phyloP scores from a whole-genome alignment of 1,140 invertebrate species.

The Drosophila nigromelanica region DNA sequence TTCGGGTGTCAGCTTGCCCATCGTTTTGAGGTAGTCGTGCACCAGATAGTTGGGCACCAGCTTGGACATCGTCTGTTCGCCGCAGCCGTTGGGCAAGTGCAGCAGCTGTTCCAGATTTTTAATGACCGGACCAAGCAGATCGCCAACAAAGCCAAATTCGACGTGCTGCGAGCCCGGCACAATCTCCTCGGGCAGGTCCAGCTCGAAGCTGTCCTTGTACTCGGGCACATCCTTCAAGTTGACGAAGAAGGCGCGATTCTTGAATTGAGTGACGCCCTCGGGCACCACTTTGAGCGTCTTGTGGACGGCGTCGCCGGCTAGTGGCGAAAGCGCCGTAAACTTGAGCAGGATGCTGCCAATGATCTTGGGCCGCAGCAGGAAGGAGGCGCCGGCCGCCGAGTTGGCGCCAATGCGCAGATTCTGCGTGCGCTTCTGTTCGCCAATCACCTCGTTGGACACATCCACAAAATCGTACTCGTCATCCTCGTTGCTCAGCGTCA shows the following conservation, averaged over 20 bases:
- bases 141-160: slow-evolving; percentile 90
- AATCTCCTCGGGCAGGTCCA: slow-evolving; percentile 89
- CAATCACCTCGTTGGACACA: slow-evolving; percentile 85
- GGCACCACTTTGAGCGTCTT: slow-evolving; percentile 90
- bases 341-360: slow-evolving; percentile 91
- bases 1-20: slow-evolving; percentile 82
- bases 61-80: slow-evolving; percentile 97
- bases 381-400: slow-evolving; percentile 89
- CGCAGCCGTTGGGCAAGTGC: slow-evolving; percentile 94
- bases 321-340: slow-evolving; percentile 88
- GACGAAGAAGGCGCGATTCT: slow-evolving; percentile 90
- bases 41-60: slow-evolving; percentile 96
- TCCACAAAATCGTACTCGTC: slow-evolving; percentile 92
- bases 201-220: slow-evolving; percentile 86
- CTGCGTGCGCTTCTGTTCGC: slow-evolving; percentile 86
- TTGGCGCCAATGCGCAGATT: slow-evolving; percentile 88
- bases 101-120: slow-evolving; percentile 91
- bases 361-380: slow-evolving; percentile 90
- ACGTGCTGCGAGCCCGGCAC: slow-evolving; percentile 89
- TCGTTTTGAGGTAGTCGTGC: slow-evolving; percentile 87
- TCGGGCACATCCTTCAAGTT: slow-evolving; percentile 87
- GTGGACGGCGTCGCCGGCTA: slow-evolving; percentile 90
- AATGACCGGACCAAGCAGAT: slow-evolving; percentile 90
- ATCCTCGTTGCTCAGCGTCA: slow-evolving; percentile 92
- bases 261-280: slow-evolving; percentile 91